A percentile compares a stretch with the other conserved stretches of the same genome.
Conservation (phyloP, 53 echinoderm and acorn worm species). For the Zoroaster sp. region DNA sequence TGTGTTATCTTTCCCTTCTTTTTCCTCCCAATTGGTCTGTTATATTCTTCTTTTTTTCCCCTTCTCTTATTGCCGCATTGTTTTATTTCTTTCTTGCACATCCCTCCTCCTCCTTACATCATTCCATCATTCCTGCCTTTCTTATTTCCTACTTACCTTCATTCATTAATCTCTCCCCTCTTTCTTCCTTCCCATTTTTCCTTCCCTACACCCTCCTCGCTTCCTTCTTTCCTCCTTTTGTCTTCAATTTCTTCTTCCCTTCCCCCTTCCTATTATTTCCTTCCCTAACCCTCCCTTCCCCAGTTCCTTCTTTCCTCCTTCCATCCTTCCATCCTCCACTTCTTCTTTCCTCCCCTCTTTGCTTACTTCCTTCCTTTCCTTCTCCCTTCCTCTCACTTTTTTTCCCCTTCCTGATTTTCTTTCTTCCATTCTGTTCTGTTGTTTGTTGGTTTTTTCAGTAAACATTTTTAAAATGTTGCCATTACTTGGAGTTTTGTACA, state of each 20-base stretch:
- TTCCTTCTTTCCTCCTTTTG: background rate
- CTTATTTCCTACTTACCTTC: background rate
- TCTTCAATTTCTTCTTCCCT: background rate
- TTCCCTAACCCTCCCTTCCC: background rate
- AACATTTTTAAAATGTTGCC: background rate
- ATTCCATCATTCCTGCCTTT: background rate
- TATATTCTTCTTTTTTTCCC: background rate
- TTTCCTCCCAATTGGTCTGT: background rate
- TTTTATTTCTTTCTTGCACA: background rate
- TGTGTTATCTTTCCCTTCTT: background rate
- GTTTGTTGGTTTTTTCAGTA: background rate
- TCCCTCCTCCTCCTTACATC: background rate
- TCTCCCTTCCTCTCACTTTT: background rate
- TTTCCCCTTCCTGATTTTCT: background rate
- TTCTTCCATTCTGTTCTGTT: background rate
- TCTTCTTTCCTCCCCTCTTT: background rate
- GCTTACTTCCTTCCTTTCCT: background rate
- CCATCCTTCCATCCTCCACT: background rate
- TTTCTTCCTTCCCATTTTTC: background rate
- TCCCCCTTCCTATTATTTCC: background rate
- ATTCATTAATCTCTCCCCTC: background rate
- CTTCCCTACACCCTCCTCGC: background rate
- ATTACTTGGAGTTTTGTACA: background rate
- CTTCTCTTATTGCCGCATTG: background rate
- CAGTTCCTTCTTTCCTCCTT: background rate